Base-by-base conservation (phyloP, 2,113 vertebrate species). In the Gymnarchus niloticus region DNA sequence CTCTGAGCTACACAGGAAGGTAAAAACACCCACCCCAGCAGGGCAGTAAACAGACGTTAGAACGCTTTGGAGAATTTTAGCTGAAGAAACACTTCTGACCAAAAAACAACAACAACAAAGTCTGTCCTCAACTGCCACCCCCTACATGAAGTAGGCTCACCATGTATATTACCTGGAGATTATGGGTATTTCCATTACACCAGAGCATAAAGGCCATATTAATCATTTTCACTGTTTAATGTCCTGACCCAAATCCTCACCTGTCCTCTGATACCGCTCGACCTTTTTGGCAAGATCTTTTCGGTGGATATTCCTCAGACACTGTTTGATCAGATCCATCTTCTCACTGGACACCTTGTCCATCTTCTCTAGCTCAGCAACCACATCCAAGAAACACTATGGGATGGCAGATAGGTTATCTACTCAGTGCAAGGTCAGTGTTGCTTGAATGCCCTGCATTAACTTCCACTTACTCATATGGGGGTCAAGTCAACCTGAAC, bases 301-400 rank as follows among this genome's bases (percentile, higher is more conserved):
- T 88, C 98, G 94, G 87, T 91, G 94, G 83, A 97, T 96, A 78
- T 86, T 91, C 80, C 0, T 90, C 46, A 99, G 93, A 84, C 94
- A 96, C 21, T 93, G 56, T 89, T 97, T 95, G 49, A 99, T 87
- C n/a, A 96, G 44, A 81, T 96, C 94, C 82, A 98, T 87, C 2
- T 93, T 94, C 89, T 95, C 91, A 14, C 95, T 91, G 73, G 95
- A 95, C 90, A 98, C 88, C 89, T 93, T 90, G 82, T 95, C 95
- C 85, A 93, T 82, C 84, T 97, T 98, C 91, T 99, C 98, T 56
- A 99, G 88, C 86, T 97, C 96, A 87, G 93, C 91, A 44, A 97
- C 88, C 78, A 99, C 86, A 85, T 96, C 94, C 83, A 99, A 90
- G 89, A 99, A 99, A 89, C 91, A 95, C 98, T 99, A 91, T 10